Evolutionary conservation across 1,140 invertebrate species (phyloP).

Genomic region (Coboldia fuscipes): DNA sequence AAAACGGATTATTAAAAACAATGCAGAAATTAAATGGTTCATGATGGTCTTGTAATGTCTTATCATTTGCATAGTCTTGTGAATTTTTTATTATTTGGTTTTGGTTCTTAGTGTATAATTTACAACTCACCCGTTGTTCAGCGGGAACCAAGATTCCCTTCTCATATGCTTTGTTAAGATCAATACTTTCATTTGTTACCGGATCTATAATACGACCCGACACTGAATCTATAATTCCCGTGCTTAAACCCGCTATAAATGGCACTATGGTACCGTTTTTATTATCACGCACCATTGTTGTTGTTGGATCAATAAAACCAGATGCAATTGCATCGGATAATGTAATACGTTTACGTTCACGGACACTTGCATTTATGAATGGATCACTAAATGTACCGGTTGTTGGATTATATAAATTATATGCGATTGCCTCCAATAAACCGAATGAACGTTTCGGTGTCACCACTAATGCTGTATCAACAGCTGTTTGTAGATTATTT

Average conservation of each 20-base stretch:
- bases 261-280: constrained; percentile 48
- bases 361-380: constrained; percentile 42
- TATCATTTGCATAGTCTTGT: not conserved
- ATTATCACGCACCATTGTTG: constrained; percentile 62
- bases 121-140: constrained; percentile 75
- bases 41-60: not conserved
- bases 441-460: constrained; percentile 54
- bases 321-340: constrained; percentile 52
- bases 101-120: not conserved
- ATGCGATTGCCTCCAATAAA: constrained; percentile 61
- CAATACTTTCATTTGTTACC: constrained; percentile 40
- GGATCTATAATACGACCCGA: constrained; percentile 44
- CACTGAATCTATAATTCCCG: constrained; percentile 49
- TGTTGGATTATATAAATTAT: constrained; percentile 58
- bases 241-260: constrained; percentile 55
- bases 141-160: constrained; percentile 70
- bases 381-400: constrained; percentile 63
- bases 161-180: constrained; percentile 71
- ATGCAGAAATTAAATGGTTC: not conserved
- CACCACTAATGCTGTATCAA: constrained; percentile 52
- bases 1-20: not conserved
- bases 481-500: constrained; percentile 44
- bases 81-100: not conserved
- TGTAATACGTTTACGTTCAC: constrained; percentile 41
- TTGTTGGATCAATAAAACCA: constrained; percentile 65